phyloP scores from a whole-genome alignment of 30 jellyfish, hydroid and myxozoan species.

The Rhopilema esculentum region DNA sequence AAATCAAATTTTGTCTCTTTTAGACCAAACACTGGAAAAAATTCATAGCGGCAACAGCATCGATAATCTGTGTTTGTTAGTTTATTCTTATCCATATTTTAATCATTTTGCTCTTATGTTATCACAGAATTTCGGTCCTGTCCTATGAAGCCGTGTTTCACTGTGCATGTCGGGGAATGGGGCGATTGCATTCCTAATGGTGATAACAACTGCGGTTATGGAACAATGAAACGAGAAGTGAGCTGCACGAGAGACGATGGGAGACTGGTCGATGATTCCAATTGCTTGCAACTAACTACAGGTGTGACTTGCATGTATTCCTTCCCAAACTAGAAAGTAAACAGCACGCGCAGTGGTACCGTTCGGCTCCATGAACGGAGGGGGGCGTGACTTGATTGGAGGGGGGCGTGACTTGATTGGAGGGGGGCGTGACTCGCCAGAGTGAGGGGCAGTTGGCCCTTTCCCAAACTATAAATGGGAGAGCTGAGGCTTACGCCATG shows the following conservation, averaged over 20 bases:
- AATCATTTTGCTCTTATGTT: background rate
- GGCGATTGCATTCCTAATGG: constrained; percentile 34
- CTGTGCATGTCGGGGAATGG: constrained; percentile 46
- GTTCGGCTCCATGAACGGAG: no score
- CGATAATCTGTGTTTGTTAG: background rate
- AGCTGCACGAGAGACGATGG: constrained; percentile 76
- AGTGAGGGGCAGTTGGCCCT: no score
- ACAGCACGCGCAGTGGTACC: no score
- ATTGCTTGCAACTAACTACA: constrained; percentile 40
- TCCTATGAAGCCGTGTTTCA: constrained; percentile 66
- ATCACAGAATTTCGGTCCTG: constrained; percentile 68
- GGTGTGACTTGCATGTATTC: constrained; percentile 23
- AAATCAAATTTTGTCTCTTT: background rate
- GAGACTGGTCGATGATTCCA: constrained; percentile 25
- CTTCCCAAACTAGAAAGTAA: no score
- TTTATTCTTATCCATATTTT: background rate
- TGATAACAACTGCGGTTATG: constrained; percentile 60
- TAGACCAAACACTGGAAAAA: background rate
- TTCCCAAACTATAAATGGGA: no score
- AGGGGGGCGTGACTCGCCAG: no score
- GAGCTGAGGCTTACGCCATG: no score
- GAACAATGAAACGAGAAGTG: constrained; percentile 35
- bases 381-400: no score
- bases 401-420: no score
- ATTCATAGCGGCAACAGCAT: no score